Percentiles rank a stretch among this genome's conserved stretches.
Conservation (phyloP, 2,113 vertebrate genomes). For the Chionodraco myersi region DNA sequence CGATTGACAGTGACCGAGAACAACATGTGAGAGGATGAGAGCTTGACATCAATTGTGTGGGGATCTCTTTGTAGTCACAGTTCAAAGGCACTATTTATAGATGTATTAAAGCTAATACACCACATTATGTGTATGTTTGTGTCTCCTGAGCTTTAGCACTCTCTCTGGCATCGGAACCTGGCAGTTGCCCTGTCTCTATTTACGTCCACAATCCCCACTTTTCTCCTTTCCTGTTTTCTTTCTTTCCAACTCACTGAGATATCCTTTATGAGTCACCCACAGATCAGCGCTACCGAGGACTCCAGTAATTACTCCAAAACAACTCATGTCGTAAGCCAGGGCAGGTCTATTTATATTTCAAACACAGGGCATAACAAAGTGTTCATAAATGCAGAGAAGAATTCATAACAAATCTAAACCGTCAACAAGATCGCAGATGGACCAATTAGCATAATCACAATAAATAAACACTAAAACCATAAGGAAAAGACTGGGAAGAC, state of each 20-base stretch:
- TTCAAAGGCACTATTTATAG: slow-evolving; percentile 33
- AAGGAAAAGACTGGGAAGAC: background rate
- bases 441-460: slow-evolving; percentile 3
- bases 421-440: background rate
- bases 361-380: slow-evolving; percentile 25
- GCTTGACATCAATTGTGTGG: slow-evolving; percentile 4
- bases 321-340: slow-evolving; percentile 27
- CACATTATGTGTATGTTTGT: slow-evolving; percentile 14
- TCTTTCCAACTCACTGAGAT: slow-evolving; percentile 20
- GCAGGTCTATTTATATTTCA: slow-evolving; percentile 56
- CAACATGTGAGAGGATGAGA: slow-evolving; percentile 2
- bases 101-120: slow-evolving; percentile 19
- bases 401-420: slow-evolving; percentile 16
- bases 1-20: slow-evolving; percentile 31
- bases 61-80: slow-evolving; percentile 12
- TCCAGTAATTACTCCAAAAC: slow-evolving; percentile 54
- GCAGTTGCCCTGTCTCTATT: background rate
- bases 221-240: slow-evolving; percentile 8
- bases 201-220: slow-evolving; percentile 19
- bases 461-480: slow-evolving; percentile 1
- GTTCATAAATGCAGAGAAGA: slow-evolving; percentile 5
- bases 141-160: slow-evolving; percentile 25
- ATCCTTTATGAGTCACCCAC: slow-evolving; percentile 62
- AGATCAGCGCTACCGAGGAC: slow-evolving; percentile 40
- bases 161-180: too few relatives aligned